Evolutionary conservation across 2,113 vertebrate genomes (phyloP), one percentile per base, ranked within the genome.

Genomic region (Mesembrinibis cayennensis): DNA sequence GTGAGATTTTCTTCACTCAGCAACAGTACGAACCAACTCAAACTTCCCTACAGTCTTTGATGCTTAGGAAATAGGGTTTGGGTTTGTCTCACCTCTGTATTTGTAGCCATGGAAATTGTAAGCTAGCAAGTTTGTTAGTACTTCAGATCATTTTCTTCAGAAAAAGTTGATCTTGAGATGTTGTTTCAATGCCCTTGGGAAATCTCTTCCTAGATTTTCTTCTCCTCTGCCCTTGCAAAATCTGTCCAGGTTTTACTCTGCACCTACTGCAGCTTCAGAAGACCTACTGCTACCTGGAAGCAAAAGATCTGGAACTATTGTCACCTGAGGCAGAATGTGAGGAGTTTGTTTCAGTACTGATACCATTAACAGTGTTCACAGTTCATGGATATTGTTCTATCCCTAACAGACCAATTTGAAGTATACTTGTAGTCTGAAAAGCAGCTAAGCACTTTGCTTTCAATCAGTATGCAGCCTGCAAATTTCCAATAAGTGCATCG

Each of bases 121-220:
- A 0, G 0, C 18, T 47, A 65, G 10, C 0, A 0, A 66, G 40
- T 70, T 73, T 70, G 5, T 30, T 55, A 62, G 32, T 30, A 74
- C n/a, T 93, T 73, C 42, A 53, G 36, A 70, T 52, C 0, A 40
- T 42, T 89, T 56, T 74, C 32, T 79, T 81, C 42, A 67, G 29
- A 91, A 70, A 87, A 76, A 70, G 40, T 14, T 81, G 16, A 74
- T 58, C 26, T 79, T 70, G 17, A 90, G 13, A 58, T 29, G 22
- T 29, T 6, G 2, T 78, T 81, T 81, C 61, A 91, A 78, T 32
- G 13, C 8, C 45, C 20, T 67, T 49, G 25, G 19, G 58, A 93
- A 84, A 74, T 67, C 34, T 70, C 11, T 77, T 73, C 34, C 25
- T 45, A 38, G 42, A 79, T 56, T 84, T 73, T 87, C 25, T 80